These are phyloP conservation scores for Epistrophe eligans DNA, from an alignment of 2,888 invertebrate species.

Conservation along the genomic window DNA sequence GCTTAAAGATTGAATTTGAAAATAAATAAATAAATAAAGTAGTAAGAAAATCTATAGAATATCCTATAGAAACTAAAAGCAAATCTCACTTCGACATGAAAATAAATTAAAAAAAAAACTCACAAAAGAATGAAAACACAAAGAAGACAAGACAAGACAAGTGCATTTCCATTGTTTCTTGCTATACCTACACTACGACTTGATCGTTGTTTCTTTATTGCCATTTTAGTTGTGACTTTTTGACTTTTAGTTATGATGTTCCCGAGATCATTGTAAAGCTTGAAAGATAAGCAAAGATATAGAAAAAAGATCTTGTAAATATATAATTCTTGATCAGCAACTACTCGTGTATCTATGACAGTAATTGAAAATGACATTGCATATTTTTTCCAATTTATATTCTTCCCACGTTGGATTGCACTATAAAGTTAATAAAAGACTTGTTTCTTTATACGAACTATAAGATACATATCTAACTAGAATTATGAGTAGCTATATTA, in stretches of 20 bases:
- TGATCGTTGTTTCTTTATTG: not conserved
- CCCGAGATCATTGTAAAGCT: not conserved
- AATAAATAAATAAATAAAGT: too few relatives aligned
- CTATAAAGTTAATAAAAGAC: slow-evolving; percentile 4
- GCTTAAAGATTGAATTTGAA: too few relatives aligned
- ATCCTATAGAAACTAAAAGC: too few relatives aligned
- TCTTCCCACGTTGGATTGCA: slow-evolving; percentile 30
- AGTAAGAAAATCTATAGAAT: too few relatives aligned
- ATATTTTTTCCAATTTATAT: slow-evolving; percentile 29
- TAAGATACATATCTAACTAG: slow-evolving; percentile 37
- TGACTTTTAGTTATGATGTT: not conserved
- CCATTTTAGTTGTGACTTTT: not conserved
- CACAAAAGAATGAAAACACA: not conserved
- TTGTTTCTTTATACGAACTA: slow-evolving; percentile 23
- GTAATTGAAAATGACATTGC: slow-evolving; percentile 38
- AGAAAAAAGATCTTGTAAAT: not conserved
- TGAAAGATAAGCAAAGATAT: not conserved
- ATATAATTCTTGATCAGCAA: not conserved
- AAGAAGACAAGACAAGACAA: not conserved
- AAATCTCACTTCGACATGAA: not conserved
- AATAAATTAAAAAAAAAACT: slow-evolving; percentile 1
- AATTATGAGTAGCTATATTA: slow-evolving; percentile 32
- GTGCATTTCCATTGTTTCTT: not conserved
- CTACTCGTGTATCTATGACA: slow-evolving; percentile 8
- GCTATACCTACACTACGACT: not conserved